Percentiles rank a stretch among this genome's conserved stretches.
Evolutionary conservation across 2,113 vertebrate species (phyloP).

Genomic region (Stictonetta naevosa): DNA sequence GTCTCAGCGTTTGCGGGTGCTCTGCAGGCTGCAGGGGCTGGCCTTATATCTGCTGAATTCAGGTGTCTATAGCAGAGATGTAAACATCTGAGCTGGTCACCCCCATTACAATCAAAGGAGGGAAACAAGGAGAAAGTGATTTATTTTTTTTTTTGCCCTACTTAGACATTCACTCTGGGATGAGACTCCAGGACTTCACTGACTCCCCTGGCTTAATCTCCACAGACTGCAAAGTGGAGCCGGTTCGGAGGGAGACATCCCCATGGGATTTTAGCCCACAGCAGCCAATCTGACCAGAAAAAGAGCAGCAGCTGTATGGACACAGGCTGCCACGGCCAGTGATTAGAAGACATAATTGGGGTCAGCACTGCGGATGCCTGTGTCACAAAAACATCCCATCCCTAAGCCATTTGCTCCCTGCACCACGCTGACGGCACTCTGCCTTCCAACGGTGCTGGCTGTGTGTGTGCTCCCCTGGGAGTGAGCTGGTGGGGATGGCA

Average conservation of each 20-base stretch:
- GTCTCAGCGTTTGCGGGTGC: rapidly evolving
- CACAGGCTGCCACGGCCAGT: not conserved
- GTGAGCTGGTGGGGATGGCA: not conserved
- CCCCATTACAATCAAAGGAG: not conserved
- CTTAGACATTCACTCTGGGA: no score
- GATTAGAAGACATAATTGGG: not conserved
- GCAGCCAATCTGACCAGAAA: rapidly evolving
- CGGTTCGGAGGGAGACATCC: rapidly evolving
- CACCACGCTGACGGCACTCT: rapidly evolving
- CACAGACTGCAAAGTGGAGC: not conserved
- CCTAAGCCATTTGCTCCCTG: not conserved
- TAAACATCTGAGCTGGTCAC: not conserved
- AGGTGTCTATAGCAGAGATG: not conserved
- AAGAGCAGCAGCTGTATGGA: not conserved
- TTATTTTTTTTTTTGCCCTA: not conserved
- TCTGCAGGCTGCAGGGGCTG: not conserved
- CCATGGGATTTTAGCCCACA: not conserved
- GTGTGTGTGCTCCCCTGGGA: rapidly evolving
- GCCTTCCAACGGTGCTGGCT: not conserved
- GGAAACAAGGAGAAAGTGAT: not conserved
- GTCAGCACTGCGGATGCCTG: not conserved
- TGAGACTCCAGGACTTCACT: not conserved
- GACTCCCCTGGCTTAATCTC: not conserved
- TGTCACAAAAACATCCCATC: not conserved
- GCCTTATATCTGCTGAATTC: not conserved